Conservation (phyloP, 2,797 vertebrate species). For the Falco rusticolus region DNA sequence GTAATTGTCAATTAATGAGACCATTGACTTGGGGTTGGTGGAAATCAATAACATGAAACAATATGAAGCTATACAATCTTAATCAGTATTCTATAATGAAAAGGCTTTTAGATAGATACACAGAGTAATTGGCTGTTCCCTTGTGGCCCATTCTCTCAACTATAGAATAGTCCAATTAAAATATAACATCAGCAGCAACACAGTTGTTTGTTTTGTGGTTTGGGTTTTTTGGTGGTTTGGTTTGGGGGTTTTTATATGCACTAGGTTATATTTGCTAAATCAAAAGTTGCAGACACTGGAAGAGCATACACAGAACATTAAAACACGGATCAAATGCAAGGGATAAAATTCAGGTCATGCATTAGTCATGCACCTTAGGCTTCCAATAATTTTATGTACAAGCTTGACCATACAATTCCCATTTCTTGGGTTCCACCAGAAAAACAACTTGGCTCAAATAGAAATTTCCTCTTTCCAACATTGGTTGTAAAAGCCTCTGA, state of each 20-base stretch:
- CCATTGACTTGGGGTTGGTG: conserved; percentile 58
- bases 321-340: not conserved
- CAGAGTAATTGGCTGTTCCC: conserved; percentile 76
- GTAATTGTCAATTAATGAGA: conserved; percentile 82
- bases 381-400: not conserved
- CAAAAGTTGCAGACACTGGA: conserved; percentile 54
- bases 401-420: not conserved
- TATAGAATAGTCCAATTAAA: conserved; percentile 75
- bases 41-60: conserved; percentile 78
- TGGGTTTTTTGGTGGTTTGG: not conserved
- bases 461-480: not conserved
- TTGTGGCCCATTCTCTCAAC: conserved; percentile 52
- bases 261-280: conserved; percentile 65
- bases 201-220: conserved; percentile 59
- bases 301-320: conserved; percentile 30
- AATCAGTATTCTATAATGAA: conserved; percentile 66
- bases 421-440: not conserved
- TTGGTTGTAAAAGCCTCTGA: not conserved
- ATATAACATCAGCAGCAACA: conserved; percentile 61
- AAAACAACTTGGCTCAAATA: not conserved
- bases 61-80: conserved; percentile 68
- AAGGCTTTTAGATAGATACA: conserved; percentile 70
- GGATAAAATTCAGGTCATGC: conserved; percentile 19
- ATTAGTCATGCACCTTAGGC: not conserved
- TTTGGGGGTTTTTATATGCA: not conserved